A percentile compares a stretch with the other conserved stretches of the same genome.
Evolutionary conservation across 2,797 vertebrate species (phyloP).

Genomic region (Hypotaenidia okinawae): DNA sequence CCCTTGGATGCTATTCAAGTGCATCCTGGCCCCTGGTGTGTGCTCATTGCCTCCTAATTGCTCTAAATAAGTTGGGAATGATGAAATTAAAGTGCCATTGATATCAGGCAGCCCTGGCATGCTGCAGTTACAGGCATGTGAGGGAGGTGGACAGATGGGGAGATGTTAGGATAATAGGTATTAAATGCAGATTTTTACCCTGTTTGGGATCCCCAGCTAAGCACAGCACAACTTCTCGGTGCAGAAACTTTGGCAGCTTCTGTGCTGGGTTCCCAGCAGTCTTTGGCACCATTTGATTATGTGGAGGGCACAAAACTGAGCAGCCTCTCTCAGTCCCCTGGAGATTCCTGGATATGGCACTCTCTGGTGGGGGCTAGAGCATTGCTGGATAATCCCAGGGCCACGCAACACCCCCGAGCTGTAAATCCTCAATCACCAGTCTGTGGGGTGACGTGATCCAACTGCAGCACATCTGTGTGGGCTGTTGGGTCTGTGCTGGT

Average conservation of each 20-base stretch:
- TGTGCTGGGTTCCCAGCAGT: neutral
- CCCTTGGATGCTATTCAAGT: conserved; percentile 66
- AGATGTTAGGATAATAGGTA: conserved; percentile 58
- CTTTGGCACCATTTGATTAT: neutral
- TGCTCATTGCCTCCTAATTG: conserved; percentile 67
- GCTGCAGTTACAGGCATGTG: neutral
- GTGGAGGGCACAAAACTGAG: neutral
- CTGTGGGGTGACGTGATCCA: rapidly evolving
- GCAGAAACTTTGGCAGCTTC: neutral
- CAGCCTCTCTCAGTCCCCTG: neutral
- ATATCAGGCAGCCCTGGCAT: conserved; percentile 29
- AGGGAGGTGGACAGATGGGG: conserved; percentile 61
- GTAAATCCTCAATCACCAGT: neutral
- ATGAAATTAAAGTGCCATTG: conserved; percentile 68
- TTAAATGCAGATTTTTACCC: conserved; percentile 46
- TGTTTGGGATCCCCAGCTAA: neutral
- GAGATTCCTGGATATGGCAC: neutral
- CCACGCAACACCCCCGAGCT: rapidly evolving
- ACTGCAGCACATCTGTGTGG: neutral
- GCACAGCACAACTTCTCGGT: neutral
- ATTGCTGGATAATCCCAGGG: neutral
- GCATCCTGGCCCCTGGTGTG: conserved; percentile 35
- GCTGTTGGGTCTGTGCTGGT: neutral
- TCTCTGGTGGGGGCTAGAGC: neutral
- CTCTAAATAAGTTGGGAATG: conserved; percentile 69